These are phyloP conservation scores for Pristionchus entomophagus DNA, from an alignment of 2,888 invertebrate species.

Conservation along the genomic window DNA sequence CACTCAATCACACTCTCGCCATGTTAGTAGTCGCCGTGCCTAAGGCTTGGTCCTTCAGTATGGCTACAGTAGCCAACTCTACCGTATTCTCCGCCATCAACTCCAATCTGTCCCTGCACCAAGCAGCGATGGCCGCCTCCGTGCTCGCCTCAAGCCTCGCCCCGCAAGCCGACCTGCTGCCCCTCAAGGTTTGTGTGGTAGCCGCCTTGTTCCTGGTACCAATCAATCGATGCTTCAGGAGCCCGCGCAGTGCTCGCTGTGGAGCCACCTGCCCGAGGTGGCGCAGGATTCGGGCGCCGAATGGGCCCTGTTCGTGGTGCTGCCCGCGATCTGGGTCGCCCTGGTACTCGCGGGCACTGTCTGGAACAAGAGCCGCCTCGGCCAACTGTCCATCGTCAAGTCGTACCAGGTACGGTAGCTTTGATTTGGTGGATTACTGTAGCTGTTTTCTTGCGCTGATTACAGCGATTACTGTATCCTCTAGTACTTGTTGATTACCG, in stretches of 20 bases:
- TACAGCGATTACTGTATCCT: too few species aligned
- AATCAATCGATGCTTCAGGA: background rate
- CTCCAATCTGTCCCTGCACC: slow-evolving; percentile 8
- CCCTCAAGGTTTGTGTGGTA: slow-evolving; percentile 6
- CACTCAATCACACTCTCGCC: background rate
- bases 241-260: background rate
- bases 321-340: background rate
- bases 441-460: too few species aligned
- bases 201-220: background rate
- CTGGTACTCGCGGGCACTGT: background rate
- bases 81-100: background rate
- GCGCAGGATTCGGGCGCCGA: slow-evolving; percentile 15
- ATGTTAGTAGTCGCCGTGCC: background rate
- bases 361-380: slow-evolving; percentile 2
- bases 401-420: slow-evolving; percentile 22
- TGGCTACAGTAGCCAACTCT: slow-evolving; percentile 13
- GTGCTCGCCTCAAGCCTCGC: background rate
- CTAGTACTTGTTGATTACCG: too few species aligned
- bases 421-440: background rate
- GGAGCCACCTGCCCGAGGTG: background rate
- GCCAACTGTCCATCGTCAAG: background rate
- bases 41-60: slow-evolving; percentile 4
- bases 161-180: background rate
- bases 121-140: slow-evolving; percentile 15
- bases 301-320: slow-evolving; percentile 7